Conservation (phyloP, 2,888 invertebrate species). For the Polydrusus cervinus region DNA sequence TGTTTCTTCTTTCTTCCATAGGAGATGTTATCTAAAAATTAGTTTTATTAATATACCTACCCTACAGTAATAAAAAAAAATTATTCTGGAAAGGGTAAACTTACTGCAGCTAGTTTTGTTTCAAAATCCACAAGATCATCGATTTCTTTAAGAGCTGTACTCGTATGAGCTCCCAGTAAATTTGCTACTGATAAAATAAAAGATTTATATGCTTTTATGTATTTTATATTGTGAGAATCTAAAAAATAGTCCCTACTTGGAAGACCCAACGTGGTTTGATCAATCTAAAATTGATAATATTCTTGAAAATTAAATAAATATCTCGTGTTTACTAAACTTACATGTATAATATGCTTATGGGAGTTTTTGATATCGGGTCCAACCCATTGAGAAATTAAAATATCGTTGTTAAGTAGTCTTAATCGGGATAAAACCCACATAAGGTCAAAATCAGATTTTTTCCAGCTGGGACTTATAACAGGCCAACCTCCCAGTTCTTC, state of each 20-base stretch:
- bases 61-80: no score
- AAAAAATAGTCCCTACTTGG: conserved; percentile 85
- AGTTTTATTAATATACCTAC: no score
- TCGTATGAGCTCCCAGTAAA: conserved; percentile 80
- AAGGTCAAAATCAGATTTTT: conserved; percentile 79
- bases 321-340: conserved; percentile 60
- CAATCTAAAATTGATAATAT: conserved; percentile 65
- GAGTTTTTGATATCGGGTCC: conserved; percentile 92
- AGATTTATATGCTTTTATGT: conserved; percentile 84
- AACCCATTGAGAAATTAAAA: conserved; percentile 90
- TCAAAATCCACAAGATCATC: conserved; percentile 86
- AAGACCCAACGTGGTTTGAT: conserved; percentile 88
- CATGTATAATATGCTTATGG: conserved; percentile 88
- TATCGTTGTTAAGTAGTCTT: conserved; percentile 88
- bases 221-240: conserved; percentile 77
- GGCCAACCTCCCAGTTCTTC: conserved; percentile 92
- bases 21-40: conserved; percentile 81
- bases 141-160: conserved; percentile 77
- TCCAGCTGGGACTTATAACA: conserved; percentile 81
- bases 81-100: conserved; percentile 5
- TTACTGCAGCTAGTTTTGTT: conserved; percentile 78
- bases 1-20: conserved; percentile 85
- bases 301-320: no score
- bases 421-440: conserved; percentile 82
- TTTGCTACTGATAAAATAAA: conserved; percentile 83